phyloP scores from a whole-genome alignment of 2,888 invertebrate species.

The Drosophila borborema region DNA sequence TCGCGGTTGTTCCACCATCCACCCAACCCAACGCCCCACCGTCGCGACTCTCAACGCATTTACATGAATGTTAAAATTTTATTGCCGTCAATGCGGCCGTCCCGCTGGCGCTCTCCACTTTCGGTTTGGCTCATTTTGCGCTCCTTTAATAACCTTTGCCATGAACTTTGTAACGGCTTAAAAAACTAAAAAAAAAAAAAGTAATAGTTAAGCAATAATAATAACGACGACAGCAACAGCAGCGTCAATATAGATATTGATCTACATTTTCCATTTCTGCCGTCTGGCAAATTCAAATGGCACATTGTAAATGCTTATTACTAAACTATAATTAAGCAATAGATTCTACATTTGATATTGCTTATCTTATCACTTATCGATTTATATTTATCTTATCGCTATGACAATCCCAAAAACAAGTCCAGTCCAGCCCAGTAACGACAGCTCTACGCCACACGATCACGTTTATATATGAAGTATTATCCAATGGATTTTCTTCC shows the following conservation, averaged over 20 bases:
- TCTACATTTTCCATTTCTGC: not conserved
- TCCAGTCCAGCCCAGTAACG: too few species aligned
- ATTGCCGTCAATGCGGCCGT: conserved; percentile 19
- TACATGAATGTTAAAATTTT: conserved; percentile 39
- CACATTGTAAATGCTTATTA: not conserved
- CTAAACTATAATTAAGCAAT: not conserved
- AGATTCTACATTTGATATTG: not conserved
- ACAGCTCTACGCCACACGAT: not conserved
- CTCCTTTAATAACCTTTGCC: conserved; percentile 39
- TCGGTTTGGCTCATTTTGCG: not conserved
- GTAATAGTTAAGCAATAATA: not conserved
- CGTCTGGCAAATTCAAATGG: not conserved
- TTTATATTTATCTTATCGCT: conserved; percentile 4
- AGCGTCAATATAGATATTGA: conserved; percentile 22
- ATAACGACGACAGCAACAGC: not conserved
- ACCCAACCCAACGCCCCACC: not conserved
- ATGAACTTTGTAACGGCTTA: conserved; percentile 36
- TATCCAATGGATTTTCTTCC: not conserved
- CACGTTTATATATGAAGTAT: not conserved
- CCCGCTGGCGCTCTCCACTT: not conserved
- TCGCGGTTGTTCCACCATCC: not conserved
- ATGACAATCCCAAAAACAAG: too few species aligned
- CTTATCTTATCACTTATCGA: conserved; percentile 13
- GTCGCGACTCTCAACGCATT: conserved; percentile 2
- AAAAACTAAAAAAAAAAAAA: conserved; percentile 7